A percentile compares a stretch with the other conserved stretches of the same genome.
phyloP scores from a whole-genome alignment of 2,888 invertebrate genomes.

The Drosophila mettleri region DNA sequence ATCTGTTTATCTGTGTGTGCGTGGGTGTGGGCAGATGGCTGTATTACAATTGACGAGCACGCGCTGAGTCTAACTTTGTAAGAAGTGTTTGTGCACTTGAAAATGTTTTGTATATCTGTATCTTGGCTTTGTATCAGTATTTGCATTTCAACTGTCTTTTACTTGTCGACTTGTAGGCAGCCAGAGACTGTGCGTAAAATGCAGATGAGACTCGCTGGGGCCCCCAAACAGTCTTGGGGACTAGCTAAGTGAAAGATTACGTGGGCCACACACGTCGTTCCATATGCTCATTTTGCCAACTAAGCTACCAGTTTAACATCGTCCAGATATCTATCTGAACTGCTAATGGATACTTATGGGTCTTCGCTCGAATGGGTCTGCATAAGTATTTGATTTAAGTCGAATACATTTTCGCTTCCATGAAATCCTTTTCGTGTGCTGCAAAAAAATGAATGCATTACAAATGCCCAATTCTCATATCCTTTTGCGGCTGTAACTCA shows the following conservation, averaged over 20 bases:
- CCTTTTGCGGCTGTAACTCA: not conserved
- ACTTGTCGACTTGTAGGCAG: slow-evolving; percentile 39
- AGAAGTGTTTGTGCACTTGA: slow-evolving; percentile 62
- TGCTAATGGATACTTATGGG: not conserved
- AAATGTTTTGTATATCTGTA: slow-evolving; percentile 37
- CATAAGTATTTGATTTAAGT: not conserved
- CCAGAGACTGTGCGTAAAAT: slow-evolving; percentile 33
- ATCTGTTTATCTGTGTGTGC: not conserved
- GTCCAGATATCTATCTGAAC: not conserved
- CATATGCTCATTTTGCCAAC: not conserved
- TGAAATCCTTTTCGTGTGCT: not conserved
- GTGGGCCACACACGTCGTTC: slow-evolving; percentile 12
- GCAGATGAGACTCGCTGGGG: slow-evolving; percentile 36
- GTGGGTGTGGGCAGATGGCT: slow-evolving; percentile 3
- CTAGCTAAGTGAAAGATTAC: slow-evolving; percentile 43
- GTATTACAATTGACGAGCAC: slow-evolving; percentile 48
- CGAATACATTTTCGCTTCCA: not conserved
- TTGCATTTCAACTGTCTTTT: slow-evolving; percentile 10
- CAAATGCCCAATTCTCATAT: slow-evolving; percentile 1
- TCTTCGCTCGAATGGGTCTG: not conserved
- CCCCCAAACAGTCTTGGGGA: not conserved
- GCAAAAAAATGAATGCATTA: slow-evolving; percentile 6
- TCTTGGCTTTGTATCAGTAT: not conserved
- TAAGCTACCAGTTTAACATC: not conserved
- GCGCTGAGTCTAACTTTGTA: slow-evolving; percentile 39